phyloP scores from a whole-genome alignment of 92 coral and sea anemone species.

The Zoanthus sociatus region DNA sequence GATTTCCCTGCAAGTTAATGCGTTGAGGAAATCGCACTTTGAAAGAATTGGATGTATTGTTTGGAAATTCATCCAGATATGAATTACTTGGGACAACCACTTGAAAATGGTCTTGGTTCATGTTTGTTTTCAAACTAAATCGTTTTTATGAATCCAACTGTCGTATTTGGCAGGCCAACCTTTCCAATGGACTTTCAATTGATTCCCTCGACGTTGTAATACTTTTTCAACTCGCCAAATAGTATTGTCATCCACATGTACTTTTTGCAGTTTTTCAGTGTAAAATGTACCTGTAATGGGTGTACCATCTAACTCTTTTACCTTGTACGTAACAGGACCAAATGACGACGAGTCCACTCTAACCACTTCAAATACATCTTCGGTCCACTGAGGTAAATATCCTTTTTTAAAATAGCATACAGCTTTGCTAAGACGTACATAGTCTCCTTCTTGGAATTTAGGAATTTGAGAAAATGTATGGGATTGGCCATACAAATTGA shows the following conservation, averaged over 20 bases:
- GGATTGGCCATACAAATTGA: not conserved
- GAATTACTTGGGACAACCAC: conserved; percentile 36
- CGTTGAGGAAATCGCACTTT: not conserved
- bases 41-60: not conserved
- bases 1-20: not conserved
- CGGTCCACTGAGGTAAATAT: conserved; percentile 49
- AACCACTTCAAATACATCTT: conserved; percentile 49
- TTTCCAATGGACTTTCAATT: conserved; percentile 55
- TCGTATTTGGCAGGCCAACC: conserved; percentile 54
- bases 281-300: conserved; percentile 59
- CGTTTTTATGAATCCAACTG: conserved; percentile 32
- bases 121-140: not conserved
- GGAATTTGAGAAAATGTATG: not conserved
- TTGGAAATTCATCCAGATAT: conserved; percentile 6
- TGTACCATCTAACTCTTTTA: conserved; percentile 53
- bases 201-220: conserved; percentile 40
- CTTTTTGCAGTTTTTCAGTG: conserved; percentile 50
- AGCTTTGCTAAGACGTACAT: conserved; percentile 3
- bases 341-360: not conserved
- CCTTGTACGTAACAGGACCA: conserved; percentile 37
- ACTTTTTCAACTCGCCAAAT: conserved; percentile 54
- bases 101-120: not conserved
- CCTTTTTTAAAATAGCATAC: conserved; percentile 29
- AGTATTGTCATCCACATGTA: conserved; percentile 30
- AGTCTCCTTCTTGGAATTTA: conserved; percentile 10